These are phyloP conservation scores for Rhabditoides inermis DNA, from an alignment of 2,888 invertebrate genomes.

Conservation along the genomic window DNA sequence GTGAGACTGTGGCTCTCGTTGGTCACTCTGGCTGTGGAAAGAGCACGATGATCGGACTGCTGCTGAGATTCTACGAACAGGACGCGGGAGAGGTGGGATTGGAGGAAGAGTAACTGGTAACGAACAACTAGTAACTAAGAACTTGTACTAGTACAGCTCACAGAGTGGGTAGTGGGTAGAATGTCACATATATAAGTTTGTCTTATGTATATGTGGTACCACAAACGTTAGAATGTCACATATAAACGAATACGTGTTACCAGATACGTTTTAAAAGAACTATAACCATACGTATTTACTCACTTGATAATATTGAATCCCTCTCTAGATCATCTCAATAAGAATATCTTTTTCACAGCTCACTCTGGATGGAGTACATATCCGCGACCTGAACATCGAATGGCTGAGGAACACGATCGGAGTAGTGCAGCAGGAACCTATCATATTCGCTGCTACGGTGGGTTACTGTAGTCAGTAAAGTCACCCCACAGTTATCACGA, in stretches of 20 bases:
- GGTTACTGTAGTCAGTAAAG: slow-evolving; percentile 52
- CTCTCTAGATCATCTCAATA: no score
- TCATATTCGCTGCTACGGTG: slow-evolving; percentile 53
- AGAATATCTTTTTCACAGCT: slow-evolving; percentile 32
- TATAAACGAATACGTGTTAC: no score
- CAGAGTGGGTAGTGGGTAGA: no score
- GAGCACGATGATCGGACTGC: slow-evolving; percentile 33
- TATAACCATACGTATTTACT: no score
- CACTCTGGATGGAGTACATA: slow-evolving; percentile 53
- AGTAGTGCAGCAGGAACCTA: slow-evolving; percentile 56
- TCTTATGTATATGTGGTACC: no score
- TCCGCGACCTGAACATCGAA: slow-evolving; percentile 38
- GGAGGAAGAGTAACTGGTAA: no score
- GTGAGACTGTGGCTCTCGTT: slow-evolving; percentile 39
- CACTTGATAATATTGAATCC: no score
- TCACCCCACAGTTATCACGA: slow-evolving; percentile 11
- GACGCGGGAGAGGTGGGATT: slow-evolving; percentile 27
- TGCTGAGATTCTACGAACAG: slow-evolving; percentile 39
- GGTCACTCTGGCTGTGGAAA: slow-evolving; percentile 47
- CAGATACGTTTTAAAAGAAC: no score
- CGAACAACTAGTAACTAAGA: not conserved
- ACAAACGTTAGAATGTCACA: no score
- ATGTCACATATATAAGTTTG: no score
- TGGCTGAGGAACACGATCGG: slow-evolving; percentile 54
- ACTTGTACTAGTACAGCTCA: no score